phyloP scores from a whole-genome alignment of 2,888 invertebrate species.

The Oscheius onirici region DNA sequence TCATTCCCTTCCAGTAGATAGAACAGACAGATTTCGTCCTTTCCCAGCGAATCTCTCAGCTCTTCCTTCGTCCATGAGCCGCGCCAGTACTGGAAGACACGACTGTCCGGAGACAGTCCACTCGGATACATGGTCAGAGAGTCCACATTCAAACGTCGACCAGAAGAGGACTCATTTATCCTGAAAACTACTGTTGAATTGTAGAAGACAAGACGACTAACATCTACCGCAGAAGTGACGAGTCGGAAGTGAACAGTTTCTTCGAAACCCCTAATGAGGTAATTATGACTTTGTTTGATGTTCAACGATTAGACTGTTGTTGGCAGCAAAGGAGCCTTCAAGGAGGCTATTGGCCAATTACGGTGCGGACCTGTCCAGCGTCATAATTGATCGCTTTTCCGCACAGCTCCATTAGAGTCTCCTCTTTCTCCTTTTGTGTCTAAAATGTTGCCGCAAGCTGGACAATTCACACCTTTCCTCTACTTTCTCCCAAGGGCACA shows the following conservation, averaged over 20 bases:
- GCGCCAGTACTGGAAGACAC: too few relatives aligned
- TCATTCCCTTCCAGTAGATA: too few relatives aligned
- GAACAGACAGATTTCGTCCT: too few relatives aligned
- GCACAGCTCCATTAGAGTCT: conserved; percentile 24
- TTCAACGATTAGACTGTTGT: neutral
- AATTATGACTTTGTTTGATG: neutral
- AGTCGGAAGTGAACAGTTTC: neutral
- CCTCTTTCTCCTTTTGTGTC: conserved; percentile 22
- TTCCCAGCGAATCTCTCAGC: too few relatives aligned
- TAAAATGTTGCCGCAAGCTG: conserved; percentile 4
- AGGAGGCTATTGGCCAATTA: neutral
- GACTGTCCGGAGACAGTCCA: too few relatives aligned
- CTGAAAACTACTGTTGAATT: too few relatives aligned
- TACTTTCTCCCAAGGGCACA: conserved; percentile 20
- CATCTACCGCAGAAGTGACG: too few relatives aligned
- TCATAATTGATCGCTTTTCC: conserved; percentile 26
- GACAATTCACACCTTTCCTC: conserved; percentile 14
- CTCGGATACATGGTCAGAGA: too few relatives aligned
- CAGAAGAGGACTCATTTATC: too few relatives aligned
- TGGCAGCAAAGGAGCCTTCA: conserved; percentile 12
- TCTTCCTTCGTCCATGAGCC: too few relatives aligned
- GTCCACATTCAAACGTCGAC: too few relatives aligned
- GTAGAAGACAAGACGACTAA: too few relatives aligned
- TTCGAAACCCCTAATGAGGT: neutral
- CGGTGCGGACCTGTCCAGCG: conserved; percentile 31